Base-by-base conservation (phyloP, 2,797 vertebrate genomes). In the Delichon dasypus region DNA sequence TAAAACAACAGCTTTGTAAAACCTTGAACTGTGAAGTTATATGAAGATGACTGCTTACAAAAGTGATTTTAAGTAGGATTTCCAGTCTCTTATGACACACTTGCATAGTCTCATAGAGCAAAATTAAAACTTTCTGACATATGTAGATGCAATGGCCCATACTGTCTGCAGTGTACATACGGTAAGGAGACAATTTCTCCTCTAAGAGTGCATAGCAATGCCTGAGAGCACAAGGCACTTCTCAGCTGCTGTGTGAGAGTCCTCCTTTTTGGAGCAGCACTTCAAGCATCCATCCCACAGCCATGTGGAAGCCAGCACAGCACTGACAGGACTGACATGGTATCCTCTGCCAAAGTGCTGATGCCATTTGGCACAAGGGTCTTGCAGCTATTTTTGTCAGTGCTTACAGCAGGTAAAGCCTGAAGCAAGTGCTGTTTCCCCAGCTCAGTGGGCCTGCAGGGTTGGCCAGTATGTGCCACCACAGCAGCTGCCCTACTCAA, bases 271-370 rank as follows among this genome's bases (percentile, higher is more conserved):
- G 14, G 16, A 40, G 71, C 32, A 74, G 44, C 7, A 0, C 30
- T 54, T 68, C 30, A 7, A 5, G 11, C 2, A 29, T 5, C 44
- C 21, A 9, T 11, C 11, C 3, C 3, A 29, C 25, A 48, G 22
- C 61, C 30, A 16, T 0, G 6, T 1, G 5, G 45, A 30, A 34
- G 6, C 38, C 47, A 45, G 68, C 0, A 0, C 15, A 23, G 62
- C 2, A 0, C 36, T 21, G 9, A 4, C 1, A 9, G 11, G 19
- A 22, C 3, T 1, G 30, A 16, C 2, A 0, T 6, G 30, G 4
- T 36, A 23, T n/a, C n/a, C 58, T 32, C 44, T 12, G 6, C 9
- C 13, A 1, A 45, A 42, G 2, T 18, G n/a, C 72, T 15, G 15
- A 66, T 82, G 51, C 29, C 44, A 7, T 77, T 26, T 38, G 25